A percentile compares a stretch with the other conserved stretches of the same genome.
These are phyloP conservation scores for Zele albiditarsus DNA, from an alignment of 2,888 invertebrate genomes.

Conservation along the genomic window DNA sequence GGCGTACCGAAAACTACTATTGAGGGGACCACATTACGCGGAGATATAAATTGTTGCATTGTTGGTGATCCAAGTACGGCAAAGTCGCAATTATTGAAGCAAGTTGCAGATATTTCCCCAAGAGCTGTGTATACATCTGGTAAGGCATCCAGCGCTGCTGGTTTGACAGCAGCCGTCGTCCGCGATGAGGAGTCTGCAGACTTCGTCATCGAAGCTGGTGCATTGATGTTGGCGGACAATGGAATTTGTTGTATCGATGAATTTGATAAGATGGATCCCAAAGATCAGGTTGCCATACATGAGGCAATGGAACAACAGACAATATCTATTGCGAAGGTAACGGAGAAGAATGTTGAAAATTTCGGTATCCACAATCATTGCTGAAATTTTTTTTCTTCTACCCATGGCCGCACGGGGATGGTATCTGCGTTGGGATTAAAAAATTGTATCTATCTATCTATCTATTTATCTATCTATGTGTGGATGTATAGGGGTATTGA, in stretches of 20 bases:
- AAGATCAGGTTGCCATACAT: constrained; percentile 99
- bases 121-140: constrained; percentile 99
- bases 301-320: constrained; percentile 99
- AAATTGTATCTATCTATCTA: too few relatives aligned
- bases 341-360: not conserved
- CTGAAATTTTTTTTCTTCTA: constrained; percentile 21
- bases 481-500: too few relatives aligned
- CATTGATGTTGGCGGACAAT: constrained; percentile 98
- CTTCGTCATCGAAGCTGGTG: constrained; percentile 99
- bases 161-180: constrained; percentile 98
- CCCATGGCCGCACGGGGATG: too few relatives aligned
- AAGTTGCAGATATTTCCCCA: constrained; percentile 94
- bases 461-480: too few relatives aligned
- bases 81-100: constrained; percentile 97
- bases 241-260: constrained; percentile 99
- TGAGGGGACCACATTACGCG: constrained; percentile 93
- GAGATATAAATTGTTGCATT: constrained; percentile 97
- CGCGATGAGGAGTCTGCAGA: constrained; percentile 98
- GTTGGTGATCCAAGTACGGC: constrained; percentile 99
- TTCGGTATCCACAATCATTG: too few relatives aligned
- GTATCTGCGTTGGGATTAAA: too few relatives aligned
- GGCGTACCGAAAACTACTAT: constrained; percentile 96
- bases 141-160: constrained; percentile 98
- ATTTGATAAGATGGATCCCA: constrained; percentile 99
- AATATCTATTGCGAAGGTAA: constrained; percentile 95